Evolutionary conservation across 2,113 vertebrate genomes (phyloP).

Genomic region (Brachyhypopomus occidentalis): DNA sequence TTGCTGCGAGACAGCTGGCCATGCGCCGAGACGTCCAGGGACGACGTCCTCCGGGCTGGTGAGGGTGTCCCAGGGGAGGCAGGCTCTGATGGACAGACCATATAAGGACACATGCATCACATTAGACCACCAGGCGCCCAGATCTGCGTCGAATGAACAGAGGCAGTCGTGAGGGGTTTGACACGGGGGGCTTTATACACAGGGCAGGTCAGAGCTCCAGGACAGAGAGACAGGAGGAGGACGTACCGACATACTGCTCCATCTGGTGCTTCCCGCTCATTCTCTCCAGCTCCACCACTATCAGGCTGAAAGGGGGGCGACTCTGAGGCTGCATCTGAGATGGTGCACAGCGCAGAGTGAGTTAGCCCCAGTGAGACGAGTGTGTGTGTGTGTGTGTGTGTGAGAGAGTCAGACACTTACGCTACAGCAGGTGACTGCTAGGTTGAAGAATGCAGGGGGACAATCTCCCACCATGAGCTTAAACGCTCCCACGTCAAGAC

Average conservation of each 20-base stretch:
- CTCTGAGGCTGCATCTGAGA: slow-evolving; percentile 80
- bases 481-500: slow-evolving; percentile 85
- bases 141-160: not conserved
- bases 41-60: slow-evolving; percentile 57
- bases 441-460: slow-evolving; percentile 80
- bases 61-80: not conserved
- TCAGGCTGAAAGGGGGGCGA: slow-evolving; percentile 82
- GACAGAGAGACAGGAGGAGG: not conserved
- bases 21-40: slow-evolving; percentile 65
- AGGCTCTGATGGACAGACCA: slow-evolving; percentile 22
- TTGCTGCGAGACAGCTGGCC: slow-evolving; percentile 81
- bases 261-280: slow-evolving; percentile 47
- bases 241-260: slow-evolving; percentile 57
- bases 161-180: too few species aligned
- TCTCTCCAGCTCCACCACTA: slow-evolving; percentile 78
- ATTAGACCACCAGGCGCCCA: not conserved
- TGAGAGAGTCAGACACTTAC: slow-evolving; percentile 71
- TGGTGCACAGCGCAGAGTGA: too few species aligned
- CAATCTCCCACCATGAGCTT: slow-evolving; percentile 84
- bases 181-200: too few species aligned
- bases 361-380: too few species aligned
- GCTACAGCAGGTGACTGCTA: slow-evolving; percentile 89
- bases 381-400: not conserved
- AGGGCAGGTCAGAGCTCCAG: too few species aligned
- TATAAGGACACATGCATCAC: not conserved